Evolutionary conservation across 2,113 vertebrate genomes (phyloP).

Genomic region (Mobula hypostoma): DNA sequence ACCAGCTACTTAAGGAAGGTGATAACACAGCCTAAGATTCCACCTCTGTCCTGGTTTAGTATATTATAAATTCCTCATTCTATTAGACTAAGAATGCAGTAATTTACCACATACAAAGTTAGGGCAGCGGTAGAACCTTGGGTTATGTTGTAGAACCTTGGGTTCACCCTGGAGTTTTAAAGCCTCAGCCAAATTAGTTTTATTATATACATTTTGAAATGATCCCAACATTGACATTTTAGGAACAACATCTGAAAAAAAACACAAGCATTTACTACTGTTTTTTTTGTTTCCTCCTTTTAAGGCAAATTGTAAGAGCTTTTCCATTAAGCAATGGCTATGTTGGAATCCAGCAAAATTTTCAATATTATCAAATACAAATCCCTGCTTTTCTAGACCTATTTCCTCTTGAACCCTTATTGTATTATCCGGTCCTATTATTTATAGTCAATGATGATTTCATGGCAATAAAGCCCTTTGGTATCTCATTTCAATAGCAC

Average conservation of each 20-base stretch:
- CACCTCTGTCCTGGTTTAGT: neutral
- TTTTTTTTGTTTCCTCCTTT: no score
- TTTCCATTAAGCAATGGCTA: no score
- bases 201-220: neutral
- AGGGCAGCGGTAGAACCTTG: no score
- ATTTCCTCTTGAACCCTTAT: neutral
- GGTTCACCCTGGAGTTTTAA: neutral
- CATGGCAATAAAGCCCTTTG: neutral
- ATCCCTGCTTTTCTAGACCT: neutral
- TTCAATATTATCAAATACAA: neutral
- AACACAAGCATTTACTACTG: no score
- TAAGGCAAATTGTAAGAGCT: no score
- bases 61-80: neutral
- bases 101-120: neutral
- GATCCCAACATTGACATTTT: no score
- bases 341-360: neutral
- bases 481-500: no score
- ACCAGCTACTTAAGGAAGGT: neutral
- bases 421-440: neutral
- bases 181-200: neutral
- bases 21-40: neutral
- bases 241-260: no score
- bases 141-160: no score
- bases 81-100: neutral
- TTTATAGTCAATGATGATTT: neutral